Percentiles rank a stretch among this genome's conserved stretches.
Evolutionary conservation across 1,140 invertebrate genomes (phyloP).

Genomic region (Daktulosphaira vitifoliae): DNA sequence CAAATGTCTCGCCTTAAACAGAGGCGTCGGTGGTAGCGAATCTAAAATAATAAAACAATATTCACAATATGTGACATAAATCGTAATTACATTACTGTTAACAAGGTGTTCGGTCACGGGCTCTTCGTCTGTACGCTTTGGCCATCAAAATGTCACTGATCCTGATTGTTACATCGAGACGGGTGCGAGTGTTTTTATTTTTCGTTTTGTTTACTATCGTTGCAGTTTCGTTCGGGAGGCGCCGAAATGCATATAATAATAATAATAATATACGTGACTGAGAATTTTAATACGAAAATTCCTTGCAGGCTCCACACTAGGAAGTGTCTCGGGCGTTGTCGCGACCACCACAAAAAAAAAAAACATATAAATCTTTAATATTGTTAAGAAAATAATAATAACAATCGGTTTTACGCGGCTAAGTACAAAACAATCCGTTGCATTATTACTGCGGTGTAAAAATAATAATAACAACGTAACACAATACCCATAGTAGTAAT

Average conservation of each 20-base stretch:
- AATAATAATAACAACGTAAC: too few relatives aligned
- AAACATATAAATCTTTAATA: neutral
- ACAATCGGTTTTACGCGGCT: constrained; percentile 17
- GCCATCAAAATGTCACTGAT: neutral
- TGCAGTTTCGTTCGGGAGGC: too few relatives aligned
- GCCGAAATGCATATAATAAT: too few relatives aligned
- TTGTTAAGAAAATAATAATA: neutral
- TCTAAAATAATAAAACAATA: neutral
- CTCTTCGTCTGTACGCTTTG: neutral
- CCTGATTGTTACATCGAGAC: neutral
- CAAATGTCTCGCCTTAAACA: too few relatives aligned
- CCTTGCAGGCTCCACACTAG: neutral
- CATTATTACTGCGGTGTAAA: neutral
- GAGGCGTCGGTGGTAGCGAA: too few relatives aligned
- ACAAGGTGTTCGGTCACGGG: constrained; percentile 7
- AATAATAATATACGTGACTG: neutral
- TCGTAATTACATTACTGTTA: constrained; percentile 17
- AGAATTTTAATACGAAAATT: constrained; percentile 30
- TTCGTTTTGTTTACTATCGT: neutral
- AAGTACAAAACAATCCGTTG: constrained; percentile 16
- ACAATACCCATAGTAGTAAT: too few relatives aligned
- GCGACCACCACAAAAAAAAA: neutral
- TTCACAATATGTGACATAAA: neutral
- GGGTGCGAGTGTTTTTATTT: neutral
- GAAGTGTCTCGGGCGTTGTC: neutral